These are phyloP conservation scores for Setipinna tenuifilis DNA, from an alignment of 2,797 vertebrate genomes.

Conservation along the genomic window DNA sequence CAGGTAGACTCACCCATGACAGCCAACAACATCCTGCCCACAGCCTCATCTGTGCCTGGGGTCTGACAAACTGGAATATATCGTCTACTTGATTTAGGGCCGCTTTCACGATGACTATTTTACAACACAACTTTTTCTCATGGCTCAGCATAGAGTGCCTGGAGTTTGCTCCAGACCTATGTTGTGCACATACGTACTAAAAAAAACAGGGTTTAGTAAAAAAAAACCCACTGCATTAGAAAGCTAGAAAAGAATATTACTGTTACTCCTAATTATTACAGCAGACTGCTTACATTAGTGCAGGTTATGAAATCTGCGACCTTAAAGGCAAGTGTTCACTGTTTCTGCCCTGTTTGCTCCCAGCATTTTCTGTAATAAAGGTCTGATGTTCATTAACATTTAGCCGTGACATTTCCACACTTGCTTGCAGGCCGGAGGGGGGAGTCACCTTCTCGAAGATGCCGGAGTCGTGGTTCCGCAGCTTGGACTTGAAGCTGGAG, in stretches of 20 bases:
- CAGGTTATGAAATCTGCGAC: neutral
- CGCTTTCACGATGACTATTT: neutral
- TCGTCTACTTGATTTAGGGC: neutral
- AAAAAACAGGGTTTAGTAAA: too few species aligned
- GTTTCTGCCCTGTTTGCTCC: neutral
- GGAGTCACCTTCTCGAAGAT: slow-evolving; percentile 81
- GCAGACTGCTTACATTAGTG: neutral
- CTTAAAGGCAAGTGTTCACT: neutral
- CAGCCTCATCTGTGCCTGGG: too few species aligned
- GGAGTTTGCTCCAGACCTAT: too few species aligned
- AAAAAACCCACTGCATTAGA: neutral
- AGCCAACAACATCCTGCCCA: too few species aligned
- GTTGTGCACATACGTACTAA: neutral
- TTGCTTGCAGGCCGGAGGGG: too few species aligned
- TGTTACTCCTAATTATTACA: neutral
- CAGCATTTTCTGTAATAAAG: neutral
- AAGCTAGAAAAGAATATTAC: neutral
- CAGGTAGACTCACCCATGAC: neutral
- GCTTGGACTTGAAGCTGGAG: slow-evolving; percentile 71
- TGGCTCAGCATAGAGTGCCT: too few species aligned
- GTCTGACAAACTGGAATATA: neutral
- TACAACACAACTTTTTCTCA: neutral
- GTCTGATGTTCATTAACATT: slow-evolving; percentile 14
- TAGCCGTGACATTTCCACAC: neutral
- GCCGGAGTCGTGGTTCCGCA: slow-evolving; percentile 75